Evolutionary conservation across 2,113 vertebrate genomes (phyloP).

Genomic region (Ciconia stormi): DNA sequence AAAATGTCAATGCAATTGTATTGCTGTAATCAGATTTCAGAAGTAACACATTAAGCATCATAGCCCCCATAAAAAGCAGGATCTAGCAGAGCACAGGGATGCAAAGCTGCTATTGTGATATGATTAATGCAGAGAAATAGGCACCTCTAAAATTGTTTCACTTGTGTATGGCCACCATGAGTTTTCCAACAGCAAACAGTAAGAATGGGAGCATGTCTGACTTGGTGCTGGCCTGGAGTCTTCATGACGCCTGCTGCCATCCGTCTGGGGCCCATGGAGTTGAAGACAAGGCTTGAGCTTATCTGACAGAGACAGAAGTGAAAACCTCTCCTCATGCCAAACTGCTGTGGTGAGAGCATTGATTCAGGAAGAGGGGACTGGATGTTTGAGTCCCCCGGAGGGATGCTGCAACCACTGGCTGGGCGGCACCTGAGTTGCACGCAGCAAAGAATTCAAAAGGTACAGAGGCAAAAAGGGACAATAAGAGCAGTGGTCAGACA

Average conservation of each 20-base stretch:
- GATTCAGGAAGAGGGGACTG: not conserved
- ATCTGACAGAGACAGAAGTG: not conserved
- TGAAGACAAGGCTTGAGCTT: not conserved
- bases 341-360: not conserved
- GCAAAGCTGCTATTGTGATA: not conserved
- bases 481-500: not conserved
- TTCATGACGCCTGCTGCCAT: not conserved
- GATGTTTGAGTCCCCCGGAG: not conserved
- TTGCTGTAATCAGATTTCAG: not conserved
- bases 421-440: not conserved
- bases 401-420: not conserved
- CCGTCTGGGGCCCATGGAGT: accelerated
- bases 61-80: not conserved
- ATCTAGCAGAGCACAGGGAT: not conserved
- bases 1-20: not conserved
- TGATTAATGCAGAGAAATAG: not conserved
- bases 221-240: too few species aligned
- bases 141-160: not conserved
- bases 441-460: not conserved
- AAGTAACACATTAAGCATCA: not conserved
- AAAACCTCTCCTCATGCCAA: not conserved
- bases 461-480: not conserved
- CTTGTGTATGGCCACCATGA: not conserved
- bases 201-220: not conserved
- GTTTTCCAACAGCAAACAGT: not conserved